Percentiles rank a stretch among this genome's conserved stretches.
These are phyloP conservation scores for Hemithea aestivaria DNA, from an alignment of 2,888 invertebrate species.

Conservation along the genomic window DNA sequence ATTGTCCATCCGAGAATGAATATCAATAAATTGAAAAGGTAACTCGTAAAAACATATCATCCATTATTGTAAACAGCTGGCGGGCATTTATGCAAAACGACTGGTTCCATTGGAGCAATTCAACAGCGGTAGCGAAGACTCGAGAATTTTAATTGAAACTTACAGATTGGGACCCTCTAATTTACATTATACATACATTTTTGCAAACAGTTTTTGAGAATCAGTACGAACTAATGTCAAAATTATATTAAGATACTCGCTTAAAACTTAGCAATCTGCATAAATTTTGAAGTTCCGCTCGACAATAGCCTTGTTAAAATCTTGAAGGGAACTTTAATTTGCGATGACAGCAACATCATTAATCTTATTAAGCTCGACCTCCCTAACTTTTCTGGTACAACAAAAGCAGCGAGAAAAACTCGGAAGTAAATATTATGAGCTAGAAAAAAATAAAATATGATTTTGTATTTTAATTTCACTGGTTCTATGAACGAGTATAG, in stretches of 20 bases:
- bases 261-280: conserved; percentile 60
- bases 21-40: conserved; percentile 75
- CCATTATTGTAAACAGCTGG: conserved; percentile 77
- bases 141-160: conserved; percentile 57
- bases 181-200: conserved; percentile 1
- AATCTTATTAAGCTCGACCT: conserved; percentile 57
- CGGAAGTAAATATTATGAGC: conserved; percentile 33
- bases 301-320: conserved; percentile 67
- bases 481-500: too few species aligned
- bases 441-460: too few species aligned
- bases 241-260: conserved; percentile 11
- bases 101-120: conserved; percentile 62
- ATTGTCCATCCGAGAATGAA: conserved; percentile 68
- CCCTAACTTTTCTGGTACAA: conserved; percentile 35
- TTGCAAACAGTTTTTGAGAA: conserved; percentile 1
- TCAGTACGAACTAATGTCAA: conserved; percentile 2
- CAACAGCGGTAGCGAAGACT: conserved; percentile 67
- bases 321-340: conserved; percentile 65
- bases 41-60: conserved; percentile 75
- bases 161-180: conserved; percentile 27
- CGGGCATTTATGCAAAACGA: conserved; percentile 74
- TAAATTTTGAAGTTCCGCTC: conserved; percentile 53
- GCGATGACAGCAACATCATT: conserved; percentile 63
- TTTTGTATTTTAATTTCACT: too few species aligned
- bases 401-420: conserved; percentile 34